Percentiles rank a stretch among this genome's conserved stretches.
Evolutionary conservation across 2,888 invertebrate species (phyloP).

Genomic region (Blera fallax): DNA sequence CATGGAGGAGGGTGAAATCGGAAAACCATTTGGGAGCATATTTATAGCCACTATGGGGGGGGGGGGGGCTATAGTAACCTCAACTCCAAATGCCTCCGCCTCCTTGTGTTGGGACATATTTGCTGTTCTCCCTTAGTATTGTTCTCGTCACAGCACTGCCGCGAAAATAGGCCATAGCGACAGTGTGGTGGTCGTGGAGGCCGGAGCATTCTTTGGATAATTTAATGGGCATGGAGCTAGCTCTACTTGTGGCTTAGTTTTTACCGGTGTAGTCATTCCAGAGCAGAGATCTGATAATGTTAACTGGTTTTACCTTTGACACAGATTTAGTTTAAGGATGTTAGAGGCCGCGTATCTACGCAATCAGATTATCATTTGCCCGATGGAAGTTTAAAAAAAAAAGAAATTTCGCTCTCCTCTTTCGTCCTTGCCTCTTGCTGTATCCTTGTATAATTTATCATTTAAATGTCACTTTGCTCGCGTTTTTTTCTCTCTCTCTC

Average conservation of each 20-base stretch:
- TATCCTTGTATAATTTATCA: conserved; percentile 37
- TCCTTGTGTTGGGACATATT: neutral
- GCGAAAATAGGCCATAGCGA: conserved; percentile 17
- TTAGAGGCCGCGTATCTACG: neutral
- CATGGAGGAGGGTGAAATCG: conserved; percentile 17
- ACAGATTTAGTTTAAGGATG: conserved; percentile 14
- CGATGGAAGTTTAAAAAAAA: conserved; percentile 15
- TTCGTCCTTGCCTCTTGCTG: neutral
- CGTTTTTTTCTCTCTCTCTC: neutral
- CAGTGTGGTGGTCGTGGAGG: neutral
- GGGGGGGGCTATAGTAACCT: neutral
- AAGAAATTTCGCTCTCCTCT: neutral
- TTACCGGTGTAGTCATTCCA: conserved; percentile 9
- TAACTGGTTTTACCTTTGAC: neutral
- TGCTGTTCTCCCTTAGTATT: neutral
- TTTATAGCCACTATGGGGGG: conserved; percentile 26
- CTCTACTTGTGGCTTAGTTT: conserved; percentile 39
- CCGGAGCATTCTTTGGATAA: conserved; percentile 17
- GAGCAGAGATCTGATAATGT: conserved; percentile 45
- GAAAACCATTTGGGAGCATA: conserved; percentile 54
- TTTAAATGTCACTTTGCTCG: conserved; percentile 27
- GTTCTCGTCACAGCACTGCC: neutral
- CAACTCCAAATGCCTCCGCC: conserved; percentile 24
- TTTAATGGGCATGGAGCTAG: conserved; percentile 30
- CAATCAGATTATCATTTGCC: conserved; percentile 32